Evolutionary conservation across 2,888 invertebrate genomes (phyloP).

Genomic region (Gastrophysa polygoni): DNA sequence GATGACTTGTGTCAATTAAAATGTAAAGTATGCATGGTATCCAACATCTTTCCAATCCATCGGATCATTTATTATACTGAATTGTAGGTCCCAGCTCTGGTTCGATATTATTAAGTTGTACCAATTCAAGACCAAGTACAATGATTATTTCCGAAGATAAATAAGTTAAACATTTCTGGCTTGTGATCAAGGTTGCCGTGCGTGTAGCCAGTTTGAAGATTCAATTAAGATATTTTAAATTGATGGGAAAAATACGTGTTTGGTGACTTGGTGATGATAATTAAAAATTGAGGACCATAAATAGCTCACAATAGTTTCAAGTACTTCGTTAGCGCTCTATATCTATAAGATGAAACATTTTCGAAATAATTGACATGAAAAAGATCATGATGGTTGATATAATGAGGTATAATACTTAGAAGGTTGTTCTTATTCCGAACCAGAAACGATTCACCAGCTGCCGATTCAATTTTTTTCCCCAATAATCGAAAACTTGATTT

Average conservation of each 20-base stretch:
- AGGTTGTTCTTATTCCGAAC: too few species aligned
- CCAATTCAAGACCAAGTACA: not conserved
- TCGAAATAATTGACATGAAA: not conserved
- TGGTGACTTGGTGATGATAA: slow-evolving; percentile 2
- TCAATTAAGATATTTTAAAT: slow-evolving; percentile 14
- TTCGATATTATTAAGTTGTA: not conserved
- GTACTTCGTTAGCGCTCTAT: not conserved
- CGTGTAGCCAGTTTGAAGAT: slow-evolving; percentile 5
- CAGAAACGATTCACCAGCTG: too few species aligned
- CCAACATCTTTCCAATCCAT: too few species aligned
- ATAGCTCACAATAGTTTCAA: not conserved
- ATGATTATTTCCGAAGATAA: not conserved
- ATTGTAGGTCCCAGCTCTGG: too few species aligned
- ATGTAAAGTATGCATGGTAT: too few species aligned
- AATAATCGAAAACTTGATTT: too few species aligned
- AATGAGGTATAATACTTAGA: not conserved
- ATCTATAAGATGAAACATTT: not conserved
- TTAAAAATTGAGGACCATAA: not conserved
- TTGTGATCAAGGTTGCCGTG: not conserved
- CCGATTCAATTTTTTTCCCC: too few species aligned
- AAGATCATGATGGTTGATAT: too few species aligned
- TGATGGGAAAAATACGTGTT: slow-evolving; percentile 4
- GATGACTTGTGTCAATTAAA: too few species aligned
- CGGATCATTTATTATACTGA: too few species aligned
- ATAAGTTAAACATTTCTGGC: not conserved